Base-by-base conservation (phyloP, 2,888 invertebrate species). In the Globia sparganii region DNA sequence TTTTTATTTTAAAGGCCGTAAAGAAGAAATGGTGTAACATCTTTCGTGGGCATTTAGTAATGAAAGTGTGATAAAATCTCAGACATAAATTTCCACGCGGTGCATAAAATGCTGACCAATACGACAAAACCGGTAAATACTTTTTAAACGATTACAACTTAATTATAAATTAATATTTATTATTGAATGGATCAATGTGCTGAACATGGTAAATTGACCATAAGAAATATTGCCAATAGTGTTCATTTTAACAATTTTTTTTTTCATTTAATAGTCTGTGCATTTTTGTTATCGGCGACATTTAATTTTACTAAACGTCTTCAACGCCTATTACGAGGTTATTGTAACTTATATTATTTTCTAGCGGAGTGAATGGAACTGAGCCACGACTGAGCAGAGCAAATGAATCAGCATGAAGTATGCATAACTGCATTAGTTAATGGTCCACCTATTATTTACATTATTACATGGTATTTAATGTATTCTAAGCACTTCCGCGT, bases 371-470 rank as follows among this genome's bases (percentile, higher is more conserved):
- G 40, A 64, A 46, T 64, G 40, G 25, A 34, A 73, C n/a, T 46
- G 37, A 46, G 56, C 40, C 34, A n/a, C 58, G 28, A 73, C n/a
- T 46, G 37, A 46, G 56, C 40, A 40, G 31, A 65, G 28, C 18
- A 40, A 78, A 78, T 79, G 2, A 67, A 67, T 79, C 40, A 67
- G 69, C n/a, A 18, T 49, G 9, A 34, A 78, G 13, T 72, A 34
- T n/a, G 25, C 69, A 34, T 70, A 65, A n/a, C 21, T 78, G 28
- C 40, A 58, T 73, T 67, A 62, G 46, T 34, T 68, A 58, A 64
- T 68, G 15, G 8, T 28, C 25, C n/a, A 25, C 28, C 5, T 40
- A 25, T 62, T 81, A 31, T 66, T 65, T 43, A 43, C n/a, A 80
- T 37, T 31, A 67, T 40, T 2, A 43, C n/a, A 67, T 40, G 66